Evolutionary conservation across 2,113 vertebrate species (phyloP), one percentile per base, ranked within the genome.

Genomic region (Hemichromis elongatus): DNA sequence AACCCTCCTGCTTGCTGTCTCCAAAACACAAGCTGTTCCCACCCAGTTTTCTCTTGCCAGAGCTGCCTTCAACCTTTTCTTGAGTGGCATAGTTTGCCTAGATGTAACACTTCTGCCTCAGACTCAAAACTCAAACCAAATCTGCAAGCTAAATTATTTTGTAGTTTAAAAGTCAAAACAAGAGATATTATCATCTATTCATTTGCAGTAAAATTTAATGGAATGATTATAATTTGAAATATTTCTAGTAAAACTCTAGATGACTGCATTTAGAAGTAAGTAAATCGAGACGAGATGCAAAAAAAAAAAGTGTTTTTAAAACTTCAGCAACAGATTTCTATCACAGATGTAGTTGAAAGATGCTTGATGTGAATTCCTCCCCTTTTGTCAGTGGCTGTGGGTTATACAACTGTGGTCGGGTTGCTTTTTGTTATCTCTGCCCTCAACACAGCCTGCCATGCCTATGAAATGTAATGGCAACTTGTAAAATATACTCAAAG

Each of bases 21-120:
- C 85, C 87, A 86, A 91, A 93, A 93, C 91, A 92, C 91, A 92
- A 93, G 91, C 90, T 90, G 90, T 90, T 92, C 86, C 90, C 80
- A 92, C 84, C 81, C 87, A 91, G 77, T 87, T 87, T 86, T 79
- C 80, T 10, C 9, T 24, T 81, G 84, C 82, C 89, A 90, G 81
- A 52, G 56, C 59, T 83, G 83, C 73, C 81, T 83, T 91, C 83
- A 82, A 78, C 80, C 14, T 6, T 54, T 84, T 77, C 80, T 30
- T 75, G 59, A 88, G 77, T 61, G 70, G 47, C 78, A 52, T 10
- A 6, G 42, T 88, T 83, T 81, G 28, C 70, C 75, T 45, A 73
- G 63, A 47, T 81, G 30, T 21, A n/a, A 56, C 10, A n/a, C 10
- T n/a, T 21, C 73, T 40, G n/a, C 80, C 28, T 79, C 14, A 42